These are phyloP conservation scores for Gymnopithys bicolor DNA, from an alignment of 2,797 vertebrate species.

Conservation along the genomic window DNA sequence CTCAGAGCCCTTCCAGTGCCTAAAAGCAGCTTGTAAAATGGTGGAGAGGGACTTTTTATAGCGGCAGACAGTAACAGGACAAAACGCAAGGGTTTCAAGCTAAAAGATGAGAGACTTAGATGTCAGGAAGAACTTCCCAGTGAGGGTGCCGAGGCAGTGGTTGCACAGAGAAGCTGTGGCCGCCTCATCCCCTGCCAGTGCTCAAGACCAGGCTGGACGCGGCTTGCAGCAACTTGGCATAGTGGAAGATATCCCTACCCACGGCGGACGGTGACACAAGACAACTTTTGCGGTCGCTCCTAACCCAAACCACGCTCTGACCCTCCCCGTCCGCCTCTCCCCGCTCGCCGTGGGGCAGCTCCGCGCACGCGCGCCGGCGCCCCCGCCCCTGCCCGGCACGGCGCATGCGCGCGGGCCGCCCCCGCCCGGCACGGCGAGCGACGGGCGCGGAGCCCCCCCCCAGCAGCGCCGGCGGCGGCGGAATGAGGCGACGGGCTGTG, in stretches of 20 bases:
- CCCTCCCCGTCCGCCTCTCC: rapidly evolving
- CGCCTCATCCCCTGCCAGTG: background rate
- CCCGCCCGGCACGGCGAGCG: background rate
- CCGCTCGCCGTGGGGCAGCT: rapidly evolving
- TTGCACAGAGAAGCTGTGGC: background rate
- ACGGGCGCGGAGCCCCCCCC: background rate
- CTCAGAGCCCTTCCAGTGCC: background rate
- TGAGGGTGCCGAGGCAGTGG: background rate
- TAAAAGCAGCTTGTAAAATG: background rate
- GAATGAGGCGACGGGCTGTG: too few species aligned
- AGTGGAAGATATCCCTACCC: rapidly evolving
- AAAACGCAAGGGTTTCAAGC: background rate
- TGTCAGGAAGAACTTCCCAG: background rate
- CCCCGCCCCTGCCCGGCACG: background rate
- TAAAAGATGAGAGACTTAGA: background rate
- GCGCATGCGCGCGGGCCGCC: background rate
- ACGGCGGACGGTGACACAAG: rapidly evolving
- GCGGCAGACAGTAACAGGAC: background rate
- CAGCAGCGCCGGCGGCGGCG: background rate
- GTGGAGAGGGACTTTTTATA: background rate
- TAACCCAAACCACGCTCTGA: rapidly evolving
- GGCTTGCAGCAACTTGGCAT: rapidly evolving
- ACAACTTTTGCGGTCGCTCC: rapidly evolving
- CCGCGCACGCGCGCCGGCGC: background rate
- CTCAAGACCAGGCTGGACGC: background rate